Evolutionary conservation across 2,888 invertebrate species (phyloP).

Genomic region (Tigriopus californicus): DNA sequence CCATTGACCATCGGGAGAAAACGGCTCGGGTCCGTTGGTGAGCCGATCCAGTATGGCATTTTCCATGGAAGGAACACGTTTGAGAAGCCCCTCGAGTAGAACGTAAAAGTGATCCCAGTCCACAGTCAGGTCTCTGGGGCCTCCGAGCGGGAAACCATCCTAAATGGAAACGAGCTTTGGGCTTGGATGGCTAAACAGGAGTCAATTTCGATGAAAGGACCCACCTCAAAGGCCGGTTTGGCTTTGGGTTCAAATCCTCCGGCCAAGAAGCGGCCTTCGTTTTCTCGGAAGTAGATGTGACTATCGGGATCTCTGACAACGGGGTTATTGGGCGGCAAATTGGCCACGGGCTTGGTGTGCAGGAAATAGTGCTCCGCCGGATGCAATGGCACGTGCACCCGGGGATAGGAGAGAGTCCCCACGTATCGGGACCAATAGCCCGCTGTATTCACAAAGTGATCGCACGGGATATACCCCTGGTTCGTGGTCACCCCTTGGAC

Average conservation of each 20-base stretch:
- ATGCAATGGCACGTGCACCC: slow-evolving; percentile 65
- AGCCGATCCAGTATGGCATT: slow-evolving; percentile 56
- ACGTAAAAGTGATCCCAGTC: slow-evolving; percentile 96
- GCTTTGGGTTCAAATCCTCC: slow-evolving; percentile 81
- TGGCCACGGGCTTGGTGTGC: slow-evolving; percentile 60
- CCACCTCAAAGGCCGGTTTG: slow-evolving; percentile 68
- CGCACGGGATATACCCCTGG: slow-evolving; percentile 54
- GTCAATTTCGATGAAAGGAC: background rate
- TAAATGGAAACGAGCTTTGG: too few relatives aligned
- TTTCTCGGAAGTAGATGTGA: slow-evolving; percentile 63
- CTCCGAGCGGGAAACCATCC: slow-evolving; percentile 34
- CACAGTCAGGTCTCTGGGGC: slow-evolving; percentile 38
- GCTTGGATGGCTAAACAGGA: too few relatives aligned
- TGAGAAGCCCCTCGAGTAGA: slow-evolving; percentile 60
- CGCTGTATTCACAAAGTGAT: slow-evolving; percentile 83
- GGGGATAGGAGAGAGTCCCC: slow-evolving; percentile 62
- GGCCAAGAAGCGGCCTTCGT: slow-evolving; percentile 61
- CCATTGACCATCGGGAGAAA: slow-evolving; percentile 92
- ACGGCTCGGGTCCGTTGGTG: slow-evolving; percentile 77
- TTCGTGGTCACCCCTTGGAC: slow-evolving; percentile 58
- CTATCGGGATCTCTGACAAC: slow-evolving; percentile 61
- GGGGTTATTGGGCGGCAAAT: slow-evolving; percentile 59
- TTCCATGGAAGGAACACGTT: slow-evolving; percentile 58
- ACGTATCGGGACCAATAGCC: slow-evolving; percentile 87
- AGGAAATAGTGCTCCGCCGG: slow-evolving; percentile 85